These are phyloP conservation scores for Frankliniella intonsa DNA, from an alignment of 2,888 invertebrate genomes.

Conservation along the genomic window DNA sequence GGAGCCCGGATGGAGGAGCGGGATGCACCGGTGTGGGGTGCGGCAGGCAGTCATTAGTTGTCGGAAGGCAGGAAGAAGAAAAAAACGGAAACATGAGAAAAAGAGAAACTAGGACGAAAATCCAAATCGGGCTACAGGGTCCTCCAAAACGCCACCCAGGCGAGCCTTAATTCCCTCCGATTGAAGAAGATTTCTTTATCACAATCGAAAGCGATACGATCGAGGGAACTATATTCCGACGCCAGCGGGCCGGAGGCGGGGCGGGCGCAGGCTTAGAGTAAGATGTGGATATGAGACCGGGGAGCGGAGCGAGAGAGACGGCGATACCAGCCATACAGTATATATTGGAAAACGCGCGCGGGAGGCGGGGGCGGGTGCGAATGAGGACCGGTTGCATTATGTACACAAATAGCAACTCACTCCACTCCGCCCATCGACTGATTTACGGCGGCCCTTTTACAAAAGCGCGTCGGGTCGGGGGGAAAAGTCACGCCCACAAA, in stretches of 20 bases:
- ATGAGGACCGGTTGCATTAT: not conserved
- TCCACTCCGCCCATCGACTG: not conserved
- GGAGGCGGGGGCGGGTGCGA: not conserved
- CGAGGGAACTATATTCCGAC: not conserved
- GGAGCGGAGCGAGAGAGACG: not conserved
- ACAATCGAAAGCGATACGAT: too few relatives aligned
- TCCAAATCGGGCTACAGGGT: too few relatives aligned
- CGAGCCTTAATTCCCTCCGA: too few relatives aligned
- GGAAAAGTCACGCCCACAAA: not conserved
- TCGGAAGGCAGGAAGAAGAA: too few relatives aligned
- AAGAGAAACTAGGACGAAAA: too few relatives aligned
- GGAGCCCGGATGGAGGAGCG: not conserved
- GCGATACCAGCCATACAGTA: not conserved
- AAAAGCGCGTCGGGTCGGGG: not conserved
- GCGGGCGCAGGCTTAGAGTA: not conserved
- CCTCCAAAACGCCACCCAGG: too few relatives aligned
- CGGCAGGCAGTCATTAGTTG: too few relatives aligned
- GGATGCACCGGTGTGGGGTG: too few relatives aligned
- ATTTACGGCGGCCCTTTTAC: not conserved
- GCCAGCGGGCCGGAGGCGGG: not conserved
- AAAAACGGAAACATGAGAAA: too few relatives aligned
- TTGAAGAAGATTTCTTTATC: too few relatives aligned
- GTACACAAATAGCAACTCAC: not conserved
- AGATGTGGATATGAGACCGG: not conserved
- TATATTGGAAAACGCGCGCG: not conserved